Evolutionary conservation across 2,797 vertebrate species (phyloP).

Genomic region (Takifugu ocellatus): DNA sequence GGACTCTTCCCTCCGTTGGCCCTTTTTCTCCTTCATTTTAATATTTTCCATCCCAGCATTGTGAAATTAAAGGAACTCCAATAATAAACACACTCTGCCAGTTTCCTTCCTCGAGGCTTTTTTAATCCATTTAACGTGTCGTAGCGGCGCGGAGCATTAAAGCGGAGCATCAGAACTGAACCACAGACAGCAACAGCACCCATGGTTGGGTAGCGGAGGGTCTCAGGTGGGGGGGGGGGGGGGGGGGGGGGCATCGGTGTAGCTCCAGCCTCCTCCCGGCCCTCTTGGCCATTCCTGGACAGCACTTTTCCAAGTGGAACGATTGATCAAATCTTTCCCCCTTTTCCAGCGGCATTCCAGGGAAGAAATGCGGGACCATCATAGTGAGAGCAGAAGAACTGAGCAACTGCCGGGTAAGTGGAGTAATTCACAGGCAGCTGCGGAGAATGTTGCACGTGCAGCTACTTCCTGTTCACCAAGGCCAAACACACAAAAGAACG

Average conservation of each 20-base stretch:
- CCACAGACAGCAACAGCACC: no score
- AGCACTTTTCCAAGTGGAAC: constrained; percentile 51
- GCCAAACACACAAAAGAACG: background rate
- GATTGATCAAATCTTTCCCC: constrained; percentile 5
- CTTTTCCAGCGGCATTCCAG: constrained; percentile 82
- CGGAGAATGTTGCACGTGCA: no score
- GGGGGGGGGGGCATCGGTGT: constrained; percentile 6
- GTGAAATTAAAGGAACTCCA: no score
- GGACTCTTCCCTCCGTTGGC: no score
- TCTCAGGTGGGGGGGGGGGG: constrained; percentile 31
- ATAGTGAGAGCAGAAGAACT: constrained; percentile 92
- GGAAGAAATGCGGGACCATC: constrained; percentile 88
- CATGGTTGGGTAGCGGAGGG: constrained; percentile 5
- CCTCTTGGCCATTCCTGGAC: constrained; percentile 22
- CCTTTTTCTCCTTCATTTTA: no score
- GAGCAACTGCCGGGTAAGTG: constrained; percentile 89
- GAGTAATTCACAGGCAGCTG: background rate
- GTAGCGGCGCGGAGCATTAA: no score
- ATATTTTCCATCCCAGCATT: no score
- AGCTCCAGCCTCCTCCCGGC: constrained; percentile 18
- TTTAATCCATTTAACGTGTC: no score
- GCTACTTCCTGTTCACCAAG: background rate
- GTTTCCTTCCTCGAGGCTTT: no score
- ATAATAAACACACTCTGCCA: no score
- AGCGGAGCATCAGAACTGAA: no score